These are phyloP conservation scores for Toxotes lorentzi DNA, from an alignment of 2,797 vertebrate genomes.

Conservation along the genomic window DNA sequence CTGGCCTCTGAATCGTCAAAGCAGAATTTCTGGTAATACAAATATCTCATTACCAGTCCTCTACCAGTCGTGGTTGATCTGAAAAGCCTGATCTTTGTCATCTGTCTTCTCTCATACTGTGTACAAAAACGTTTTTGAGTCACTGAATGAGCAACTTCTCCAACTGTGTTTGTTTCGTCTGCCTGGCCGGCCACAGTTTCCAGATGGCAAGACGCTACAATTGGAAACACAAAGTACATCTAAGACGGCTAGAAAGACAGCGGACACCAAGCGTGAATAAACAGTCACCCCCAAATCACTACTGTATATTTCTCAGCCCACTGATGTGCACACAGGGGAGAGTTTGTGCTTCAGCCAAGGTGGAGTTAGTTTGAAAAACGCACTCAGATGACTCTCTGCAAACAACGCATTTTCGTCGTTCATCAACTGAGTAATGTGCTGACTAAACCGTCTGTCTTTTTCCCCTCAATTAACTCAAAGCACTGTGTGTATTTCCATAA, in stretches of 20 bases:
- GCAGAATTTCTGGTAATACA: neutral
- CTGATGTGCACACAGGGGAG: slow-evolving; percentile 14
- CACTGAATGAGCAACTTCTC: slow-evolving; percentile 28
- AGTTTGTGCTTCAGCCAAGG: slow-evolving; percentile 30
- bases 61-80: neutral
- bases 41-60: neutral
- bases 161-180: slow-evolving; percentile 39
- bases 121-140: neutral
- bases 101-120: neutral
- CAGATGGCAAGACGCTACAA: slow-evolving; percentile 48
- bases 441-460: slow-evolving; percentile 65
- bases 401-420: slow-evolving; percentile 62
- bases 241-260: slow-evolving; percentile 43
- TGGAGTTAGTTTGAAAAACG: slow-evolving; percentile 38
- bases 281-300: slow-evolving; percentile 53
- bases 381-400: slow-evolving; percentile 46
- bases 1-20: neutral
- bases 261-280: slow-evolving; percentile 48
- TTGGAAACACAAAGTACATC: slow-evolving; percentile 48
- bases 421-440: slow-evolving; percentile 72
- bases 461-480: slow-evolving; percentile 70
- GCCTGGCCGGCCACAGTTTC: slow-evolving; percentile 31
- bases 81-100: neutral
- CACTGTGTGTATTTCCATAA: slow-evolving; percentile 52
- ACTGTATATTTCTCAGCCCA: slow-evolving; percentile 43